Conservation (phyloP, 2,797 vertebrate species). For the Mallotus villosus region DNA sequence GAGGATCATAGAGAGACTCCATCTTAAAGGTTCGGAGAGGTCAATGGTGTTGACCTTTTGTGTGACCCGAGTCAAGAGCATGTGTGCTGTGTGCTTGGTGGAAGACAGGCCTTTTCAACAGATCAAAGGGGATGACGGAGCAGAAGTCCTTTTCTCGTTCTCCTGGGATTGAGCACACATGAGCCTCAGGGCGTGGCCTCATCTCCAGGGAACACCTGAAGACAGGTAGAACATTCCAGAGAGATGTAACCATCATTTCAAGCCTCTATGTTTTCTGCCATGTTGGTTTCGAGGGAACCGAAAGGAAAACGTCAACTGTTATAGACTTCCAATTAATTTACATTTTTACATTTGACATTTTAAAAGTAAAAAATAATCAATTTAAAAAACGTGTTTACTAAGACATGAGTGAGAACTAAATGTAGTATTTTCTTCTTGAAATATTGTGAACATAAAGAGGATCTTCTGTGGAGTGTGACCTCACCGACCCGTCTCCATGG, state of each 20-base stretch:
- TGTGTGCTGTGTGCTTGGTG: constrained; percentile 46
- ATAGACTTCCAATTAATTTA: neutral
- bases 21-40: constrained; percentile 40
- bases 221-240: constrained; percentile 13
- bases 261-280: neutral
- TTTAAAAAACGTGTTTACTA: neutral
- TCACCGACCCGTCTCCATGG: constrained; percentile 41
- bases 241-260: neutral
- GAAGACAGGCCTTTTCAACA: constrained; percentile 50
- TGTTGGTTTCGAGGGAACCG: neutral
- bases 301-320: neutral
- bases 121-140: constrained; percentile 43
- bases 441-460: constrained; percentile 7
- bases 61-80: constrained; percentile 54
- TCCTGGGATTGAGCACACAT: constrained; percentile 42
- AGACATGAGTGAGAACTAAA: constrained; percentile 12
- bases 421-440: neutral
- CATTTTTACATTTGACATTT: neutral
- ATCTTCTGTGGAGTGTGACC: constrained; percentile 34
- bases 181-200: constrained; percentile 4
- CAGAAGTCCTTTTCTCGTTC: constrained; percentile 54
- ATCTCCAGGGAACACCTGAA: constrained; percentile 38
- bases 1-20: constrained; percentile 52
- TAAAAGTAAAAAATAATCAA: neutral
- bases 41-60: constrained; percentile 57